Conservation (phyloP, 2,797 vertebrate genomes). For the Geotrypetes seraphini region DNA sequence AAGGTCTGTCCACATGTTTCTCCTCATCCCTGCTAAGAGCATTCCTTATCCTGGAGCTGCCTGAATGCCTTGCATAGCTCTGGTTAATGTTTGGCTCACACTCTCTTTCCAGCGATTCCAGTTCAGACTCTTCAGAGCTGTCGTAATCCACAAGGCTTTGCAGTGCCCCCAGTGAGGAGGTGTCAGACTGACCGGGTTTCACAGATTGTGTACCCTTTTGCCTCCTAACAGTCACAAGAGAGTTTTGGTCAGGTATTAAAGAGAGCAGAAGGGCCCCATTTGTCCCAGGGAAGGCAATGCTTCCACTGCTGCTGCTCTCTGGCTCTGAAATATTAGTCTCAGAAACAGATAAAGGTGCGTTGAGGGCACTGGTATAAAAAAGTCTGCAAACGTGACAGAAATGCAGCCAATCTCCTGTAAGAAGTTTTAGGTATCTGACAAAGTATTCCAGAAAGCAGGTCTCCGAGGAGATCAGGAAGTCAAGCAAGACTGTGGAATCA, state of each 20-base stretch:
- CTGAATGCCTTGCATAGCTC: not conserved
- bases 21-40: not conserved
- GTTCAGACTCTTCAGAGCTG: slow-evolving; percentile 74
- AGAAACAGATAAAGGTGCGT: not conserved
- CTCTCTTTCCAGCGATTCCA: slow-evolving; percentile 38
- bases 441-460: slow-evolving; percentile 92
- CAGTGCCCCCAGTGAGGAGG: slow-evolving; percentile 3
- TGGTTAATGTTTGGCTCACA: slow-evolving; percentile 5
- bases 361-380: slow-evolving; percentile 9
- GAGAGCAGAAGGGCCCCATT: fast-evolving
- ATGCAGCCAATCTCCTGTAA: slow-evolving; percentile 53
- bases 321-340: not conserved
- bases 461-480: slow-evolving; percentile 89
- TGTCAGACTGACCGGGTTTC: not conserved
- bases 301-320: not conserved
- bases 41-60: not conserved
- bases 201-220: not conserved
- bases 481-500: slow-evolving; percentile 78
- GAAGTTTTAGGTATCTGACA: slow-evolving; percentile 77
- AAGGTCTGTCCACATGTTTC: not conserved
- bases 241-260: not conserved
- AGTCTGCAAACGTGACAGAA: slow-evolving; percentile 50
- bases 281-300: not conserved
- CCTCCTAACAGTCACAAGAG: not conserved
- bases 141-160: slow-evolving; percentile 74